phyloP scores from a whole-genome alignment of 37 sponge, comb jelly and placozoan species.

The Amphimedon queenslandica region DNA sequence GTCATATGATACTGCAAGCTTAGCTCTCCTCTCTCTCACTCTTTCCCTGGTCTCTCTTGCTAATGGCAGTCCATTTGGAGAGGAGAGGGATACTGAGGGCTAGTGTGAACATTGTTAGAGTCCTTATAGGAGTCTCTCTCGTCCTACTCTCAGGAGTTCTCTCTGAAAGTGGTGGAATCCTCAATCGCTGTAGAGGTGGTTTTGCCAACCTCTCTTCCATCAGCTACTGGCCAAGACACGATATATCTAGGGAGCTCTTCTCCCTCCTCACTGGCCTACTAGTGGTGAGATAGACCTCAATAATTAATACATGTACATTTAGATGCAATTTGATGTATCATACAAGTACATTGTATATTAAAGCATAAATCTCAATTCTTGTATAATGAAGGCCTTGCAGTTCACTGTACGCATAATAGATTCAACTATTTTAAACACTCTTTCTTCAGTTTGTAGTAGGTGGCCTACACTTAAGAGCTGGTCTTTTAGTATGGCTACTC shows the following conservation, averaged over 20 bases:
- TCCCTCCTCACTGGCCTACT: constrained; percentile 60
- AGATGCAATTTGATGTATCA: neutral
- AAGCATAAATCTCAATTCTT: too few species aligned
- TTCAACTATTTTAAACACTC: too few species aligned
- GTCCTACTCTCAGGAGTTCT: too few species aligned
- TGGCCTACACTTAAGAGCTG: constrained; percentile 54
- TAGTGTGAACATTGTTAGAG: neutral
- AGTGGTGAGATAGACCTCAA: constrained; percentile 51
- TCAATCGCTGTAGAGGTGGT: constrained; percentile 67
- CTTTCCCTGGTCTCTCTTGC: neutral
- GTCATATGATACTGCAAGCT: neutral
- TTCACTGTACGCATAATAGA: too few species aligned
- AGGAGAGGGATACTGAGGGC: neutral
- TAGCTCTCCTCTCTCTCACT: neutral
- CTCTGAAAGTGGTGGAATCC: constrained; percentile 37
- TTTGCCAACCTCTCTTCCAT: constrained; percentile 14
- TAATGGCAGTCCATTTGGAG: neutral
- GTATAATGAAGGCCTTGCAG: too few species aligned
- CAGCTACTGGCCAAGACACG: constrained; percentile 62
- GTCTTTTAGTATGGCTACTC: constrained; percentile 34
- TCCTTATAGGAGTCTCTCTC: neutral
- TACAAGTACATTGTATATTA: too few species aligned
- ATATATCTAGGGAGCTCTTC: constrained; percentile 34
- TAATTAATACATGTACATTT: neutral
- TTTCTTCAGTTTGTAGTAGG: neutral